A percentile compares a stretch with the other conserved stretches of the same genome.
Evolutionary conservation across 1,140 invertebrate genomes (phyloP).

Genomic region (Euura saliciscinereae): DNA sequence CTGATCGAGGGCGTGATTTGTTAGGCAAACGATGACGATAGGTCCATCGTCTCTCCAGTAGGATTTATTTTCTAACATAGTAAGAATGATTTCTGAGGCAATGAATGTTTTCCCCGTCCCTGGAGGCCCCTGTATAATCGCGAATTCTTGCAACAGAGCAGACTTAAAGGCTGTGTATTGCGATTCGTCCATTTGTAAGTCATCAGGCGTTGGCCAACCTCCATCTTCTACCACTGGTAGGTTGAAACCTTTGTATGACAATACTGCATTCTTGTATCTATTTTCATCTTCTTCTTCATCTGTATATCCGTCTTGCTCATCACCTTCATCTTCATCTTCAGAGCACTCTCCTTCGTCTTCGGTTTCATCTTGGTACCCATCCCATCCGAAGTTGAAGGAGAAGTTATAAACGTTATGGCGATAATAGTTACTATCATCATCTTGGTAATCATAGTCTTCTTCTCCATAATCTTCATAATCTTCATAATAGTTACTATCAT

Average conservation of each 20-base stretch:
- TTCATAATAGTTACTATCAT: too few relatives aligned
- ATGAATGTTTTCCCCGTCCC: slow-evolving; percentile 84
- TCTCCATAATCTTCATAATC: too few relatives aligned
- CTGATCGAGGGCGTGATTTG: slow-evolving; percentile 89
- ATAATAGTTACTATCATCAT: too few relatives aligned
- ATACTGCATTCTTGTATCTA: slow-evolving; percentile 38
- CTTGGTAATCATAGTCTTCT: too few relatives aligned
- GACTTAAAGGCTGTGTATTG: slow-evolving; percentile 66
- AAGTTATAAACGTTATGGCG: too few relatives aligned
- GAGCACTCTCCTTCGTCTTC: too few relatives aligned
- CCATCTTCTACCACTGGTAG: background rate
- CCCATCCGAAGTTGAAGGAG: too few relatives aligned
- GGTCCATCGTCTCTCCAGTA: slow-evolving; percentile 51
- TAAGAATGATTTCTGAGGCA: slow-evolving; percentile 70
- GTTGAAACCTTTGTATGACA: slow-evolving; percentile 21
- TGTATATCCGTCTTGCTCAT: slow-evolving; percentile 20
- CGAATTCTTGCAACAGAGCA: slow-evolving; percentile 69
- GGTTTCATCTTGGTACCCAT: too few relatives aligned
- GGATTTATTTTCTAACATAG: slow-evolving; percentile 62
- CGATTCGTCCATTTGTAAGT: slow-evolving; percentile 61
- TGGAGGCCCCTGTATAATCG: slow-evolving; percentile 65
- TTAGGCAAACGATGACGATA: slow-evolving; percentile 82
- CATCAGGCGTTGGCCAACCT: slow-evolving; percentile 30
- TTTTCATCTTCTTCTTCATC: too few relatives aligned
- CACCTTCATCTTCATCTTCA: background rate